Percentiles rank a stretch among this genome's conserved stretches.
These are phyloP conservation scores for Pseudomyrmex pallidus DNA, from an alignment of 1,140 invertebrate species.

Conservation along the genomic window DNA sequence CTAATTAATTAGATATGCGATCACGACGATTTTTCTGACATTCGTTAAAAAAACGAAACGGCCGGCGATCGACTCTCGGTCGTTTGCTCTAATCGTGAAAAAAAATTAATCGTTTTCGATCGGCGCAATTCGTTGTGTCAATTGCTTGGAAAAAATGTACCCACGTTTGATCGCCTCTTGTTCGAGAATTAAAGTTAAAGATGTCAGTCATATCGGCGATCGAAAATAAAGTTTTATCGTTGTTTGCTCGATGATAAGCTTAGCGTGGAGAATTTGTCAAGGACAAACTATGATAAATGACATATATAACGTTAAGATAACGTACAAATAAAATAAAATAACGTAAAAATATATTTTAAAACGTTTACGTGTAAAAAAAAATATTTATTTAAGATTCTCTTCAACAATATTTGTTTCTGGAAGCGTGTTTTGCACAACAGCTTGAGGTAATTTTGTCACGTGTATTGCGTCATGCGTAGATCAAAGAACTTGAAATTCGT, in stretches of 20 bases:
- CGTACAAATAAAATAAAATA: too few species aligned
- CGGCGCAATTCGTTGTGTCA: not conserved
- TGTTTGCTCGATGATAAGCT: constrained; percentile 74
- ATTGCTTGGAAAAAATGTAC: not conserved
- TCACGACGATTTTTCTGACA: constrained; percentile 34
- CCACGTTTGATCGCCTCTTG: not conserved
- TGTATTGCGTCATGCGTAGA: too few species aligned
- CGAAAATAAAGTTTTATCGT: constrained; percentile 59
- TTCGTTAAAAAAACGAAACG: constrained; percentile 8
- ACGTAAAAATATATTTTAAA: constrained; percentile 30
- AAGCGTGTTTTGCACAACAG: not conserved
- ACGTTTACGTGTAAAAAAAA: not conserved
- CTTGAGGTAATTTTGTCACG: too few species aligned
- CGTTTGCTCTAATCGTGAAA: not conserved
- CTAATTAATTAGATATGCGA: constrained; percentile 72
- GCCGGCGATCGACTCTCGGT: not conserved
- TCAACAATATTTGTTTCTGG: not conserved
- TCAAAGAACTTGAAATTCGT: too few species aligned
- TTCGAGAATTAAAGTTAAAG: not conserved
- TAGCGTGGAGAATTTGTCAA: constrained; percentile 64
- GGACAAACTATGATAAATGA: constrained; percentile 37
- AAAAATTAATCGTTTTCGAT: constrained; percentile 1
- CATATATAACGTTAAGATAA: constrained; percentile 38
- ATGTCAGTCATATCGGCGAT: constrained; percentile 21
- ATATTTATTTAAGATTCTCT: not conserved